Conservation (phyloP, 64 coral and sea anemone genomes). For the Platygyra sinensis region DNA sequence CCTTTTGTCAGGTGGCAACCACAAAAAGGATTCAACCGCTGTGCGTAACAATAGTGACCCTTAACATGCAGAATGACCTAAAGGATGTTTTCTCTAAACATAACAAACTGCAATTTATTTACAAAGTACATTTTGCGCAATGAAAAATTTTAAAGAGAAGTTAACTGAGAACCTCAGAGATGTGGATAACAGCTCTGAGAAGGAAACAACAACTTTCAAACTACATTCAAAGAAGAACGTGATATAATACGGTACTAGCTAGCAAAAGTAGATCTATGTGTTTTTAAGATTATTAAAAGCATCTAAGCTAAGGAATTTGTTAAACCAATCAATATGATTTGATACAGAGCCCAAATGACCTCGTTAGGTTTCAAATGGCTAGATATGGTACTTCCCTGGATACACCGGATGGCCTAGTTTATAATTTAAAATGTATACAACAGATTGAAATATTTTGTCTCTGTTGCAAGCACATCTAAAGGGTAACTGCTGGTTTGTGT, state of each 20-base stretch:
- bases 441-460: not conserved
- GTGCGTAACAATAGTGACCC: no score
- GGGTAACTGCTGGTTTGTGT: not conserved
- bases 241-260: not conserved
- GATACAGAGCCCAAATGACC: not conserved
- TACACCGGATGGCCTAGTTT: not conserved
- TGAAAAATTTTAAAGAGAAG: no score
- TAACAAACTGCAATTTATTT: no score
- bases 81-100: no score
- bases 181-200: not conserved
- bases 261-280: not conserved
- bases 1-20: no score
- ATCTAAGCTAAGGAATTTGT: not conserved
- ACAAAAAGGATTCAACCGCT: no score
- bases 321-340: conserved; percentile 12
- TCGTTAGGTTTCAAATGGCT: not conserved
- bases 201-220: not conserved
- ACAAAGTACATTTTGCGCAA: no score
- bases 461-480: not conserved
- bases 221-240: not conserved
- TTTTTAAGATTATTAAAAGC: not conserved
- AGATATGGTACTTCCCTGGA: not conserved
- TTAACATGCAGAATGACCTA: no score
- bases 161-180: no score
- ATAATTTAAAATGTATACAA: not conserved